Evolutionary conservation across 1,140 invertebrate genomes (phyloP), one percentile per base, ranked within the genome.

Genomic region (Nasonia longicornis): DNA sequence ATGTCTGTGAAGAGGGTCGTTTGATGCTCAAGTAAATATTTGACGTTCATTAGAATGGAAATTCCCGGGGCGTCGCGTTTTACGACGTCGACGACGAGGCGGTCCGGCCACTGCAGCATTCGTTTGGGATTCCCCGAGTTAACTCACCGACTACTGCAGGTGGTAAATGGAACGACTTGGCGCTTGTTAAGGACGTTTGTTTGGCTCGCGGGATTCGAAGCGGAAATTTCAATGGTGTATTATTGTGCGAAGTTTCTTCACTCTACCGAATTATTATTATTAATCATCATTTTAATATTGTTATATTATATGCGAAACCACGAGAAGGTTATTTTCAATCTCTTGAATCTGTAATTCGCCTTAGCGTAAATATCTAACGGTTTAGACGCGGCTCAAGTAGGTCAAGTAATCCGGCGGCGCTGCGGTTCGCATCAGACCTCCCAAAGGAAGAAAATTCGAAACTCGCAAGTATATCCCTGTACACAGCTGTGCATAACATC

Each of bases 371-470:
- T 58, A 58, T 58, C 52, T 58, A 58, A 58, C 52, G 52, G 20
- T 58, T 58, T 58, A 58, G 52, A 58, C 52, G 6, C 52, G 16
- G 52, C 20, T 58, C 52, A 58, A 58, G 52, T 58, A 58, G 52
- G 52, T 58, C 52, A 58, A 58, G 52, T 58, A 58, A 58, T 58
- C 52, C 16, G 52, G 52, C 52, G 20, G 52, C 20, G 20, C 52
- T 58, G 52, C 52, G 52, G 52, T 58, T 58, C 7, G 52, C 6
- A 20, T 58, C 52, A 20, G 52, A 58, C 52, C 52, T 58, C 52
- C 52, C 52, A 58, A n/a, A 58, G 52, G 52, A 58, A 58, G 52
- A 58, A 58, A 58, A 58, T 58, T 58, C n/a, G 52, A 58, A n/a
- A 58, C 52, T n/a, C 16, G 52, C 52, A 20, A 16, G 3, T 52